Evolutionary conservation across 1,140 invertebrate species (phyloP), one percentile per base, ranked within the genome.

Genomic region (Helicoverpa armigera): DNA sequence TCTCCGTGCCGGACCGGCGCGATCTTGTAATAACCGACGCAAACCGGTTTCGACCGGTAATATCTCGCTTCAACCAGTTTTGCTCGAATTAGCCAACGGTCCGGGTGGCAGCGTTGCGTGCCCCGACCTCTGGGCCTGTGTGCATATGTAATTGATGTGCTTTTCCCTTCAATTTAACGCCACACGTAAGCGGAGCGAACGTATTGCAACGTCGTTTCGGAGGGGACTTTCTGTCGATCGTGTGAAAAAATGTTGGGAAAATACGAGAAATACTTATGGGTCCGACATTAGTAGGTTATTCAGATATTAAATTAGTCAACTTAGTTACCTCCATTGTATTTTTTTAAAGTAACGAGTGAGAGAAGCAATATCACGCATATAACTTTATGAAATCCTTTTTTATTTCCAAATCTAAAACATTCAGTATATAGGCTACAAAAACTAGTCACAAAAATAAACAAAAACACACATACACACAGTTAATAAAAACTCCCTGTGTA

Each of bases 61-160:
- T 89, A 89, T 88, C 87, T 88, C 85, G 85, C 87, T 89, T 76
- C 79, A 88, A 80, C 82, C 85, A 85, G 89, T 91, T 91, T 89
- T 83, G 86, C 83, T 84, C 87, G 84, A 91, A 91, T 91, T 88
- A 91, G 86, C 87, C 70, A 82, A 86, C 69, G 87, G 85, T 86
- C 85, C 83, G 80, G 84, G 86, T 81, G 83, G 83, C 58, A 72
- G 69, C 69, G 85, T 88, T 87, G 87, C 88, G 87, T 91, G 86
- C 83, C 16, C 67, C 69, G 76, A 82, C 78, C 82, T 84, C 82
- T 79, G 77, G 80, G 83, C 85, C 86, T 88, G 85, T 91, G 89
- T 89, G 88, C 88, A 91, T 91, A 89, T 86, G 87, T 91, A 90
- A 90, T 91, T 88, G 89, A 87, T 87, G 83, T 83, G 84, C 86